Base-by-base conservation (phyloP, 35 echinoderm and acorn worm genomes). In the Eucidaris tribuloides region DNA sequence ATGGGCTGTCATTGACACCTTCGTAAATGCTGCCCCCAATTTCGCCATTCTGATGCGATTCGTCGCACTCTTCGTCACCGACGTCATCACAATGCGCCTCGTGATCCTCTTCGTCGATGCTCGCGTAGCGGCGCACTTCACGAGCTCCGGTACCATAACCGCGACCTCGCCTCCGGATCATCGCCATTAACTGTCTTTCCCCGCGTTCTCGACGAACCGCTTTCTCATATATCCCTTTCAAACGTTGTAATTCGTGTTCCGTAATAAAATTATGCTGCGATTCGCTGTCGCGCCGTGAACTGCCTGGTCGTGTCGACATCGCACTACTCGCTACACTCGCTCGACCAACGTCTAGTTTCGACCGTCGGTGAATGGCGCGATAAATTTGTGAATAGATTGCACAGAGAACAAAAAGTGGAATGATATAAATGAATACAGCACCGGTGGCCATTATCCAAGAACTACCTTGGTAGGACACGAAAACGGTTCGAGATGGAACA, bases 301-400 rank as follows among this genome's bases (percentile, higher is more conserved):
- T 74, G 5, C 77, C 78, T 5, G 60, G 78, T 50, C 82, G 58
- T 30, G 89, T 94, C 4, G 91, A 87, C 71, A 93, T 82, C 19
- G 56, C 65, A 23, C 62, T 88, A n/a, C 86, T 88, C 30, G 86
- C 80, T 40, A 85, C 72, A 59, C 94, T 97, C 7, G 86, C 71
- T 38, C 90, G 86, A 24, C 94, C 94, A 4, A 97, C 46, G 23
- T 81, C 82, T 48, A 97, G 30, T 68, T 93, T 99, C 34, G 91
- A 78, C 49, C 96, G 85, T 24, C 71, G 68, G 52, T 90, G 91
- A 62, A 99, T 83, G 33, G 90, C 91, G 42, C 83, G 82, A 57
- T 93, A 93, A 45, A 99, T 99, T 60, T 86, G 91, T 28, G 87
- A 89, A 78, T 93, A 99, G 43, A 99, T 99, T 88, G 77, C 91